Percentiles rank a stretch among this genome's conserved stretches.
Conservation (phyloP, 2,888 invertebrate species). For the Leuctra nigra region DNA sequence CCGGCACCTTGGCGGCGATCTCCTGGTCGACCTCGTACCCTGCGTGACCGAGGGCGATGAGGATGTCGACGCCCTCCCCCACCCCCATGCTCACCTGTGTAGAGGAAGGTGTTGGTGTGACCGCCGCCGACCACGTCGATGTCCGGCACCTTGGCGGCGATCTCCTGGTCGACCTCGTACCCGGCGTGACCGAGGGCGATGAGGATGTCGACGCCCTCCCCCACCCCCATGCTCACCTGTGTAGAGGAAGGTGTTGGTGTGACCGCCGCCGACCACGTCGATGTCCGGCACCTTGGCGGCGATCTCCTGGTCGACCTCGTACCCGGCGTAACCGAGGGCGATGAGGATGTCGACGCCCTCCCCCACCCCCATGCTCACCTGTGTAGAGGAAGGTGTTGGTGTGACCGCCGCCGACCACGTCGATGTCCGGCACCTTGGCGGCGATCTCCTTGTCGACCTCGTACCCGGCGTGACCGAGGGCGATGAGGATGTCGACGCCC, state of each 20-base stretch:
- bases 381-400: slow-evolving; percentile 85
- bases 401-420: slow-evolving; percentile 86
- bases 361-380: too few relatives aligned
- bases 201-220: slow-evolving; percentile 63
- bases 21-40: slow-evolving; percentile 69
- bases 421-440: slow-evolving; percentile 65
- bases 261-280: slow-evolving; percentile 86
- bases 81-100: too few relatives aligned
- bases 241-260: slow-evolving; percentile 85
- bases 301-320: slow-evolving; percentile 64
- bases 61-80: slow-evolving; percentile 60
- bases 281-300: slow-evolving; percentile 69
- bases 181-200: slow-evolving; percentile 90
- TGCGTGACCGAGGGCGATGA: slow-evolving; percentile 86
- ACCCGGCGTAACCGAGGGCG: slow-evolving; percentile 86
- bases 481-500: slow-evolving; percentile 76
- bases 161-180: slow-evolving; percentile 63
- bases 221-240: slow-evolving; percentile 58
- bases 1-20: slow-evolving; percentile 69
- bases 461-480: slow-evolving; percentile 84
- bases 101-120: slow-evolving; percentile 86
- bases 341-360: slow-evolving; percentile 71
- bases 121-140: slow-evolving; percentile 87
- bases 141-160: slow-evolving; percentile 67
- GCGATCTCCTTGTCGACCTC: slow-evolving; percentile 71